Conservation (phyloP, 2,797 vertebrate genomes). For the Lacerta agilis region DNA sequence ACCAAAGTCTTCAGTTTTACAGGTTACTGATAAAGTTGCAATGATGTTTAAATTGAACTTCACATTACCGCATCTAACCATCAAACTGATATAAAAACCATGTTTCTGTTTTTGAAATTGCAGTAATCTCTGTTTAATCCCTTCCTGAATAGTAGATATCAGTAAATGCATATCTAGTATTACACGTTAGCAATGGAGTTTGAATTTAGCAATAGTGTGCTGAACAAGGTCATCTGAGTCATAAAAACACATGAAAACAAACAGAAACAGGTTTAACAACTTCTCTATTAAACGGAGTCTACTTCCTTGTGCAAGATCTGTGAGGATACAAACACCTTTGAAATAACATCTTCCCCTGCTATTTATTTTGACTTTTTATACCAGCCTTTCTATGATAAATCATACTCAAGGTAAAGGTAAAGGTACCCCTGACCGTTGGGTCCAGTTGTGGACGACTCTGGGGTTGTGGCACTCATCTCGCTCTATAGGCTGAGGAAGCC, state of each 20-base stretch:
- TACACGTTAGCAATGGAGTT: constrained; percentile 51
- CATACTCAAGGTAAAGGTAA: neutral
- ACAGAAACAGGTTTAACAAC: constrained; percentile 50
- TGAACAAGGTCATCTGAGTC: constrained; percentile 62
- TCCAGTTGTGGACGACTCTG: too few species aligned
- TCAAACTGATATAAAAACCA: constrained; percentile 47
- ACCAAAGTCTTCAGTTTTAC: constrained; percentile 1
- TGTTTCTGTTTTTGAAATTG: constrained; percentile 37
- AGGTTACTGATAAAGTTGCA: constrained; percentile 20
- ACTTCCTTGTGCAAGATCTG: constrained; percentile 37
- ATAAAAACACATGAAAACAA: constrained; percentile 50
- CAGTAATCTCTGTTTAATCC: constrained; percentile 36
- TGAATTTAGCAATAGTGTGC: constrained; percentile 51
- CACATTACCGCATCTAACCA: constrained; percentile 61
- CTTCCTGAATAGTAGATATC: constrained; percentile 60
- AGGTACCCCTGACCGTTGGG: neutral
- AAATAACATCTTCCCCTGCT: neutral
- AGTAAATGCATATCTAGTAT: constrained; percentile 56
- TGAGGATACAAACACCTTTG: neutral
- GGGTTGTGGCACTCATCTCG: too few species aligned
- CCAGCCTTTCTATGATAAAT: neutral
- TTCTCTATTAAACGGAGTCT: neutral
- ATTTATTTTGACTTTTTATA: neutral
- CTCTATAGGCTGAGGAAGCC: too few species aligned
- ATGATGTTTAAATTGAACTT: neutral